These are phyloP conservation scores for Aspidiotus rigidus DNA, from an alignment of 2,888 invertebrate species.

Conservation along the genomic window DNA sequence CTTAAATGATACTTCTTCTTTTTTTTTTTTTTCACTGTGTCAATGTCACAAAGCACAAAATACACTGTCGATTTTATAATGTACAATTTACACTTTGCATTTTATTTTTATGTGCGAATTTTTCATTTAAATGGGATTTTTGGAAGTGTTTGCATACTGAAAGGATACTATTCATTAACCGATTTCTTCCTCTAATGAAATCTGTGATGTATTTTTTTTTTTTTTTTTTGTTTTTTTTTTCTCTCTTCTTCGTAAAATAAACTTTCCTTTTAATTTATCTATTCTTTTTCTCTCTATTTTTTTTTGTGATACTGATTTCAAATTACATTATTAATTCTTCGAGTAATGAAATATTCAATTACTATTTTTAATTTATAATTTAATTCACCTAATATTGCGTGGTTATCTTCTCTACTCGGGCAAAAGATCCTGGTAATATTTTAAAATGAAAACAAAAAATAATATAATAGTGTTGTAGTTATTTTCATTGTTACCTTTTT, in stretches of 20 bases:
- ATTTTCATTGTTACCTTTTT: slow-evolving; percentile 26
- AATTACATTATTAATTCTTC: background rate
- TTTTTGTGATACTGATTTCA: background rate
- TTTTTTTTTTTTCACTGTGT: too few relatives aligned
- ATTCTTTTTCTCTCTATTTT: slow-evolving; percentile 8
- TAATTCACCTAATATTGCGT: slow-evolving; percentile 1
- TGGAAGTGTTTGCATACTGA: too few relatives aligned
- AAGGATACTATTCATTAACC: too few relatives aligned
- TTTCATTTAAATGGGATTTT: too few relatives aligned
- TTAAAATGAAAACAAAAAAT: background rate
- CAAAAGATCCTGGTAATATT: too few relatives aligned
- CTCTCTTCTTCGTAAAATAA: slow-evolving; percentile 16
- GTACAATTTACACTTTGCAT: too few relatives aligned
- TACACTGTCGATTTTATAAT: too few relatives aligned
- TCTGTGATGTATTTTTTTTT: slow-evolving; percentile 26
- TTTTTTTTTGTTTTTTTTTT: slow-evolving; percentile 24
- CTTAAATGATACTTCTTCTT: too few relatives aligned
- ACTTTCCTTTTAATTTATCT: slow-evolving; percentile 13
- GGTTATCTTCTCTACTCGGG: background rate
- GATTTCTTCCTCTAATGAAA: background rate
- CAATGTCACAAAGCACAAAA: too few relatives aligned
- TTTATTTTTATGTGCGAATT: too few relatives aligned
- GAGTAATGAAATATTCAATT: slow-evolving; percentile 1
- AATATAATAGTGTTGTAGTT: slow-evolving; percentile 23
- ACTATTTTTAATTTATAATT: slow-evolving; percentile 20